phyloP scores from a whole-genome alignment of 35 echinoderm and acorn worm genomes.

The Apostichopus japonicus region DNA sequence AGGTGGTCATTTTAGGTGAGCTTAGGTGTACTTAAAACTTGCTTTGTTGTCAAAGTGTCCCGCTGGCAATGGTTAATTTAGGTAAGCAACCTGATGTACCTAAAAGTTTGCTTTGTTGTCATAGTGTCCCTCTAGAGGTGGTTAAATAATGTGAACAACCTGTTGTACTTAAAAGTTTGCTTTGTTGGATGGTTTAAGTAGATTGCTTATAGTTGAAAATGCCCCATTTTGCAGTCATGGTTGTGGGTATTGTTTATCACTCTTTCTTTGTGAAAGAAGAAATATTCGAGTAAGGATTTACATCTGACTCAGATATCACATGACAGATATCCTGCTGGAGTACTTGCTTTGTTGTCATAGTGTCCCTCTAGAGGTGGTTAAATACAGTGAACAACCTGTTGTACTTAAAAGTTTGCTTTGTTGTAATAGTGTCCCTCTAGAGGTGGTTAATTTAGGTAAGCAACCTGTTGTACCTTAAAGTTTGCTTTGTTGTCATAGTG shows the following conservation, averaged over 20 bases:
- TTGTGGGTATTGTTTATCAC: no score
- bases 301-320: conserved; percentile 34
- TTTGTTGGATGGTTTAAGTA: no score
- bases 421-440: background rate
- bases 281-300: no score
- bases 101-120: background rate
- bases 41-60: background rate
- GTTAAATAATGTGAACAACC: conserved; percentile 65
- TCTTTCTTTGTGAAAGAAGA: no score
- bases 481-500: background rate
- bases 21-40: background rate
- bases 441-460: conserved; percentile 83
- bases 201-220: no score
- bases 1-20: conserved; percentile 81
- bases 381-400: conserved; percentile 53
- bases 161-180: background rate
- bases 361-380: conserved; percentile 84
- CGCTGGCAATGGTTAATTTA: conserved; percentile 75
- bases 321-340: conserved; percentile 66
- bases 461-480: background rate
- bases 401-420: background rate
- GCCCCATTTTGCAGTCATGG: no score
- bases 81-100: conserved; percentile 42
- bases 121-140: conserved; percentile 77
- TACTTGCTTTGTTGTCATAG: conserved; percentile 84